These are phyloP conservation scores for Rhysida immarginata DNA, from an alignment of 1,140 invertebrate species.

Conservation along the genomic window DNA sequence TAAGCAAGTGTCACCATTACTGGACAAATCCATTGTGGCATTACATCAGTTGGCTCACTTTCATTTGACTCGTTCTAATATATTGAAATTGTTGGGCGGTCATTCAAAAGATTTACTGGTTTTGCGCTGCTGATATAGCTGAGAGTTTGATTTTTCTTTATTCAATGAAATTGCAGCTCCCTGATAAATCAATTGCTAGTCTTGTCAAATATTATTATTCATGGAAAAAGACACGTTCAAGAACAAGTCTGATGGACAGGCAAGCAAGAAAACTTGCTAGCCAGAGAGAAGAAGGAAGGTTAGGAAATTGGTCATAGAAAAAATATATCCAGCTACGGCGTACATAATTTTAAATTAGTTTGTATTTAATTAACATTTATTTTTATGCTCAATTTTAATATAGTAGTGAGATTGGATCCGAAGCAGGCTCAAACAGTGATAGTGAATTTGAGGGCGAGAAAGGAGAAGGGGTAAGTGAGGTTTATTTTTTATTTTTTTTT, in stretches of 20 bases:
- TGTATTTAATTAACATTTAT: too few relatives aligned
- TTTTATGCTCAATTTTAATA: conserved; percentile 4
- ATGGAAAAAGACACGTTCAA: conserved; percentile 88
- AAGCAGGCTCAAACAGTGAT: conserved; percentile 62
- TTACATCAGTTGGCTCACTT: too few relatives aligned
- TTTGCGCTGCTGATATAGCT: not conserved
- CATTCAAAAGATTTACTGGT: not conserved
- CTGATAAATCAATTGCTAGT: conserved; percentile 89
- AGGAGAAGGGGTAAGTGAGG: conserved; percentile 41
- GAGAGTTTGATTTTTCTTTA: conserved; percentile 11
- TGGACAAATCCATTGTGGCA: too few relatives aligned
- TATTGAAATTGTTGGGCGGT: too few relatives aligned
- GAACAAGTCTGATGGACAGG: conserved; percentile 84
- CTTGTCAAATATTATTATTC: conserved; percentile 96
- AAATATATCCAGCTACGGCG: too few relatives aligned
- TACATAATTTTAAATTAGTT: too few relatives aligned
- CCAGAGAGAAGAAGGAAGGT: conserved; percentile 36
- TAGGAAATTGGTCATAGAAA: too few relatives aligned
- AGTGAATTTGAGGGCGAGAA: conserved; percentile 68
- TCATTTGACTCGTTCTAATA: not conserved
- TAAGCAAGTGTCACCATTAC: too few relatives aligned
- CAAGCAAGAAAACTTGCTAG: conserved; percentile 53
- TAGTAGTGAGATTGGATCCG: conserved; percentile 48
- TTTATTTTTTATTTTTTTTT: conserved; percentile 21
- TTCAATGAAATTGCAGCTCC: conserved; percentile 45